Evolutionary conservation across 2,797 vertebrate genomes (phyloP), one percentile per base, ranked within the genome.

Genomic region (Tolypeutes matacus): DNA sequence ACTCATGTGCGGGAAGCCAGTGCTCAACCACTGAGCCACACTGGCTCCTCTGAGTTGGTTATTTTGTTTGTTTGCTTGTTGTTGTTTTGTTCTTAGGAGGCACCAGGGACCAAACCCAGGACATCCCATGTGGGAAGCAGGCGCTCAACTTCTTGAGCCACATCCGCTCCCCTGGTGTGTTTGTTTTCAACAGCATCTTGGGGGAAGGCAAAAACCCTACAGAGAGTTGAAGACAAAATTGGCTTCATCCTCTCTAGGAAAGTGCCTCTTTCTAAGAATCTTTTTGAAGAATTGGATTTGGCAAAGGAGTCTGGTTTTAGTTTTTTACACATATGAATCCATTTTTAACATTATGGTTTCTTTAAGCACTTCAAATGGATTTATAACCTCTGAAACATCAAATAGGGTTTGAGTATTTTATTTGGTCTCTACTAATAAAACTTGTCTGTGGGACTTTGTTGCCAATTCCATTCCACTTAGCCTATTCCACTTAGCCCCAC

Each of bases 211-310:
- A 18, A 5, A 56, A 17, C 17, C 17, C 18, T 17, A 56, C 49
- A 17, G 53, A 56, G 53, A 17, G 53, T 21, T 56, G 18, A 73
- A 83, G 29, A 80, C 53, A 81, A 93, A 86, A 84, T n/a, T n/a
- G 34, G n/a, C 36, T 65, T 86, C 76, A 20, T 39, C 34, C 56
- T 75, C 70, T 82, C 34, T 10, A 70, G 49, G 75, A 78, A 93
- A 84, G 34, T 42, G 64, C n/a, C 67, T 77, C 93, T 77, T 87
- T 97, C 67, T 77, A 92, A 92, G 93, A 94, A 94, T 39, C 58
- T 60, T 92, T 64, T 62, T 65, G 64, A 95, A 82, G 82, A 82
- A 92, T 82, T 67, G 87, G 76, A 92, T 88, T 39, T 81, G 88
- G 67, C 91, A 86, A 53, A 81, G 86, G 85, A 90, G 82, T 69